Base-by-base conservation (phyloP, 2,888 invertebrate species). In the Pristionchus japonicus region DNA sequence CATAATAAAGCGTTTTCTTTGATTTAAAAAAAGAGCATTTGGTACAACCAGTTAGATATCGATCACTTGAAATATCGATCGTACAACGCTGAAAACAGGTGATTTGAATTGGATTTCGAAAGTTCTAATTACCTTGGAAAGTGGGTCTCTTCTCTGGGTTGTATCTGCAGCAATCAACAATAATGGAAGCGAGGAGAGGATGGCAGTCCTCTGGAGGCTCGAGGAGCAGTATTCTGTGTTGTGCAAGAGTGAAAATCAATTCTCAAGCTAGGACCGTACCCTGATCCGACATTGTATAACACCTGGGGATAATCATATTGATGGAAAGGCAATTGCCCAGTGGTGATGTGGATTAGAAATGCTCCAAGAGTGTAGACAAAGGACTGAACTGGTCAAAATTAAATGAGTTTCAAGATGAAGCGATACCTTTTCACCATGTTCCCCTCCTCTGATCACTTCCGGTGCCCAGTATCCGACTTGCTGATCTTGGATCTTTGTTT, bases 1-100 rank as follows among this genome's bases (percentile, higher is more conserved):
- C 77, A 77, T 77, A 77, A 77, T 77, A 77, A 77, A 77, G 37
- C 31, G 27, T 70, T 34, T 64, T 31, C 11, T 70, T 43, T 57
- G 6, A 13, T 23, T 57, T 57, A 15, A n/a, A 57, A 23, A 11
- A n/a, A n/a, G n/a, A n/a, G n/a, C n/a, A n/a, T n/a, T n/a, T n/a
- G n/a, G n/a, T n/a, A n/a, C n/a, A n/a, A n/a, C n/a, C n/a, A n/a
- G n/a, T 6, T 17, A 57, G 17, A 57, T 57, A n/a, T 57, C 23
- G 57, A 57, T 17, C 17, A 57, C 57, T 13, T 27, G 20, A n/a
- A 77, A 13, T 23, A 43, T 7, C 40, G 77, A n/a, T 47, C 20
- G 43, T 27, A 27, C n/a, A 77, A n/a, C 1, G 37, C 77, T 77
- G 77, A 77, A 77, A 43, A 40, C 1, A n/a, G 9, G 9, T 13